Evolutionary conservation across 2,797 vertebrate genomes (phyloP), one percentile per base, ranked within the genome.

Genomic region (Artibeus lituratus): DNA sequence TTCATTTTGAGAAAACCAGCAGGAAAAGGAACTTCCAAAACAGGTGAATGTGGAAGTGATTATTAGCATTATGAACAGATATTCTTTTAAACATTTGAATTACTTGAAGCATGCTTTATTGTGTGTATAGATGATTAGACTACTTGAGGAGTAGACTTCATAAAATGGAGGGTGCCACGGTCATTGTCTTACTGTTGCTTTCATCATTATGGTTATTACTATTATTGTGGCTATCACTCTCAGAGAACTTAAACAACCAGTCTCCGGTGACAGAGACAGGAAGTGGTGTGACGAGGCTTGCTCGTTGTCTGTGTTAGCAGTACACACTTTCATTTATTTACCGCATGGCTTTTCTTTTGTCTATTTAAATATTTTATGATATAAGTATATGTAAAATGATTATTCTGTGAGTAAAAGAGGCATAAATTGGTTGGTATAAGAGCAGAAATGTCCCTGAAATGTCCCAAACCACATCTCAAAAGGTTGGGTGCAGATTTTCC

Each of bases 231-330:
- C 42, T 65, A 44, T 73, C 21, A 18, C 37, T 87, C 62, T 47
- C 65, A 57, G 29, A 95, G 87, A n/a, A 51, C 87, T 73, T 62
- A 87, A 94, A 85, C n/a, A 85, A 35, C 32, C 37, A 94, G 78
- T 42, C 37, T 49, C 69, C 86, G 53, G 32, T 78, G 12, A 74
- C 44, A 96, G 7, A 95, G 21, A 59, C 1, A n/a, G 14, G 84
- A 78, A 74, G 14, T 44, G 18, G 53, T 53, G 77, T 85, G 55
- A 32, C 7, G 85, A 78, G 18, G 44, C 5, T n/a, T 88, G n/a
- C 16, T 85, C 44, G 26, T 70, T 10, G 14, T 57, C 69, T 72
- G 26, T 49, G 10, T 84, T 59, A 82, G 95, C 24, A 37, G 1
- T n/a, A 90, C 72, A 47, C 44, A 21, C 42, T 77, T 65, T 95